Evolutionary conservation across 2,113 vertebrate species (phyloP).

Genomic region (Plotosus lineatus): DNA sequence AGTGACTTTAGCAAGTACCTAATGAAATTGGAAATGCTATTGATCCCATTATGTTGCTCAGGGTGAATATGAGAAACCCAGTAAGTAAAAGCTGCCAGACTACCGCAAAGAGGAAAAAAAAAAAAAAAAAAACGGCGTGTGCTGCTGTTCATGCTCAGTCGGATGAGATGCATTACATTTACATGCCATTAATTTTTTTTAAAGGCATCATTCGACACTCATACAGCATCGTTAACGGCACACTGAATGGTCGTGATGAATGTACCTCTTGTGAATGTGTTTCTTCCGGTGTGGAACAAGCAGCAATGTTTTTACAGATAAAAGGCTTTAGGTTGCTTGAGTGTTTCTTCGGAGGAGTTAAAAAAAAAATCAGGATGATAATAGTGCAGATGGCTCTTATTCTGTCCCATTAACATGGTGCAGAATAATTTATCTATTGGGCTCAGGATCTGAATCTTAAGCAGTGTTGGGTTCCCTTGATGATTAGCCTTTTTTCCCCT

Average conservation of each 20-base stretch:
- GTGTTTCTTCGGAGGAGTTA: neutral
- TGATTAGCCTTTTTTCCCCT: neutral
- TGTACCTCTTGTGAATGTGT: neutral
- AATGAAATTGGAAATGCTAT: constrained; percentile 46
- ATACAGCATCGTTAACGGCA: neutral
- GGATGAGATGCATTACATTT: neutral
- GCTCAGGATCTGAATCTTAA: neutral
- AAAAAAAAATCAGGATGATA: constrained; percentile 18
- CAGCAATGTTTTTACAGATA: neutral
- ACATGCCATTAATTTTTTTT: neutral
- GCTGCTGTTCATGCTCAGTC: neutral
- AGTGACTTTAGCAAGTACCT: constrained; percentile 8
- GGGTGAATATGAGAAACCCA: constrained; percentile 21
- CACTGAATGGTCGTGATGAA: constrained; percentile 27
- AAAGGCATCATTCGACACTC: neutral
- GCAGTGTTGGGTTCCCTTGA: neutral
- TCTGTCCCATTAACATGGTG: constrained; percentile 3
- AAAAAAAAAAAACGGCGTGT: neutral
- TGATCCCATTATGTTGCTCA: constrained; percentile 24
- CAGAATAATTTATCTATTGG: neutral
- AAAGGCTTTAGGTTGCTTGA: neutral
- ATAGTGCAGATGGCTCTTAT: constrained; percentile 40
- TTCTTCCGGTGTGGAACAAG: constrained; percentile 21
- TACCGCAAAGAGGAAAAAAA: too few species aligned
- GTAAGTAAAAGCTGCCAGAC: constrained; percentile 12